Conservation (phyloP, 2,888 invertebrate genomes). For the Cerceris rybyensis region DNA sequence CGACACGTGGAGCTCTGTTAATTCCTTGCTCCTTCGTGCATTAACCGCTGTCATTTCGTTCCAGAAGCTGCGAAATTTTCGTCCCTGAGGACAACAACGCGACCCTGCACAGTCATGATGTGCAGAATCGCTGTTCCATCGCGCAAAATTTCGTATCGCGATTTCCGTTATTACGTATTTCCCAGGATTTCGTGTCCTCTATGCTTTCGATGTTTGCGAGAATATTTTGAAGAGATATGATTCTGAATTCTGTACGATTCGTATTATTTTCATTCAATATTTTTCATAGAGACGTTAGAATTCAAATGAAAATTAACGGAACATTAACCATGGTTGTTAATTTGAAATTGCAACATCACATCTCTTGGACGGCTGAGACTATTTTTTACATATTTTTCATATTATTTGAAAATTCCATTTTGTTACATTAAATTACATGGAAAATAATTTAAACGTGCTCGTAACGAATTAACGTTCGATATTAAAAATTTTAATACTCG, state of each 20-base stretch:
- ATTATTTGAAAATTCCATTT: no score
- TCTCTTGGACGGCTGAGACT: no score
- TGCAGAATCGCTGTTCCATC: neutral
- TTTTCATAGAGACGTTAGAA: neutral
- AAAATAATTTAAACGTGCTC: no score
- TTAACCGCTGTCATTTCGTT: conserved; percentile 41
- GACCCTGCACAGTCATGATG: neutral
- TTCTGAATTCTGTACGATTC: neutral
- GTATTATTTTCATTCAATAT: neutral
- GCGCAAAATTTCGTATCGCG: conserved; percentile 5
- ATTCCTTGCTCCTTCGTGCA: conserved; percentile 47
- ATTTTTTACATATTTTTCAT: no score
- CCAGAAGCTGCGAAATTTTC: conserved; percentile 5
- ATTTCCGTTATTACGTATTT: no score
- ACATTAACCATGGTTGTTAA: no score
- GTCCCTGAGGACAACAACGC: neutral
- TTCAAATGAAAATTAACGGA: neutral
- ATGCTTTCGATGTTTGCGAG: neutral
- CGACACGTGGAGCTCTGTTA: conserved; percentile 46
- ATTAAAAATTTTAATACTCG: no score
- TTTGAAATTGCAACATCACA: no score
- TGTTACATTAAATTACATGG: no score
- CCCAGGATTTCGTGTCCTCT: neutral
- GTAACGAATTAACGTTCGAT: no score
- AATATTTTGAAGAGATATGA: neutral